Percentiles rank a stretch among this genome's conserved stretches.
Conservation (phyloP, 2,888 invertebrate genomes). For the Beris morrisii region DNA sequence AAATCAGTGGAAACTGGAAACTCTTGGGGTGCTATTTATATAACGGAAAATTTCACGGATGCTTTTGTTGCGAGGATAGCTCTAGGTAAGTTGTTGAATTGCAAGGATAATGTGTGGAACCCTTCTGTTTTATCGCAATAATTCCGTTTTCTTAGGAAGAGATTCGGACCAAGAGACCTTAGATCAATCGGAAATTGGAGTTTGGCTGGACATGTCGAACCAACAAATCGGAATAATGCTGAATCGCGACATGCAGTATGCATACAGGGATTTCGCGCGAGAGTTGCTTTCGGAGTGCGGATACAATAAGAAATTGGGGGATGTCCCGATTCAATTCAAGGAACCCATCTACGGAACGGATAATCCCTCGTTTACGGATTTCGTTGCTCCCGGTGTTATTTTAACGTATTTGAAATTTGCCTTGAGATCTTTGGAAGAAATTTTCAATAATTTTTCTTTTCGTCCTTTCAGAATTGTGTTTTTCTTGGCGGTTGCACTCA, state of each 20-base stretch:
- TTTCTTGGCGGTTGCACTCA: slow-evolving; percentile 92
- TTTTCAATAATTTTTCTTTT: slow-evolving; percentile 22
- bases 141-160: slow-evolving; percentile 58
- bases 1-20: slow-evolving; percentile 74
- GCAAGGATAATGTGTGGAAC: not conserved
- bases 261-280: slow-evolving; percentile 83
- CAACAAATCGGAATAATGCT: slow-evolving; percentile 92
- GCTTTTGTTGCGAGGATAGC: slow-evolving; percentile 80
- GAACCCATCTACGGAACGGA: slow-evolving; percentile 86
- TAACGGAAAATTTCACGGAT: slow-evolving; percentile 87
- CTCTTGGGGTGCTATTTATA: slow-evolving; percentile 87
- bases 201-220: slow-evolving; percentile 93
- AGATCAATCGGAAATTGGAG: slow-evolving; percentile 82
- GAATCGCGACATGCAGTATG: slow-evolving; percentile 80
- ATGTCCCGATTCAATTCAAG: slow-evolving; percentile 86
- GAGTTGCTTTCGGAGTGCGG: slow-evolving; percentile 71
- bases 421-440: not conserved
- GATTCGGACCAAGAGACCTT: slow-evolving; percentile 85
- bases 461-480: slow-evolving; percentile 79
- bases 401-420: slow-evolving; percentile 66
- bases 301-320: slow-evolving; percentile 82
- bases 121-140: not conserved
- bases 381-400: slow-evolving; percentile 94
- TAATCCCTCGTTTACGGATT: slow-evolving; percentile 92
- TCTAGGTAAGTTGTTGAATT: slow-evolving; percentile 59